phyloP scores from a whole-genome alignment of 2,113 vertebrate species.

The Condylura cristata region DNA sequence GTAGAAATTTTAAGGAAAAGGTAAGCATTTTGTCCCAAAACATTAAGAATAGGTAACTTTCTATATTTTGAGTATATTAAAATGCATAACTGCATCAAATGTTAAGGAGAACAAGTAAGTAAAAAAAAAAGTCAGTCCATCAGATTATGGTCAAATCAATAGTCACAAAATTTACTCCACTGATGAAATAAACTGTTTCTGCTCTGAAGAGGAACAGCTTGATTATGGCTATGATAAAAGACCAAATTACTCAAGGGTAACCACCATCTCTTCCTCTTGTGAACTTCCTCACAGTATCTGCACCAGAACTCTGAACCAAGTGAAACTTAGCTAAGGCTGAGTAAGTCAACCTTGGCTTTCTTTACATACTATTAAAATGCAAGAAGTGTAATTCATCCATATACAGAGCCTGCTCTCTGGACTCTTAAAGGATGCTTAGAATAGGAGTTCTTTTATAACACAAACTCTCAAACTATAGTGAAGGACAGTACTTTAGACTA shows the following conservation, averaged over 20 bases:
- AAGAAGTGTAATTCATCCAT: background rate
- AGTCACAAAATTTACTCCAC: background rate
- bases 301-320: background rate
- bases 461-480: background rate
- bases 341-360: background rate
- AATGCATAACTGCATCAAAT: background rate
- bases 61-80: background rate
- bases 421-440: background rate
- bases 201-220: background rate
- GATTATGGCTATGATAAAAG: background rate
- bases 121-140: background rate
- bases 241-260: background rate
- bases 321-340: background rate
- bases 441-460: background rate
- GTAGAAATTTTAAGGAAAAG: background rate
- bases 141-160: background rate
- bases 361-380: background rate
- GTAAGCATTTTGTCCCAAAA: background rate
- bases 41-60: background rate
- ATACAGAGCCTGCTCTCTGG: background rate
- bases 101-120: background rate
- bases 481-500: background rate
- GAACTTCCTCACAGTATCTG: background rate
- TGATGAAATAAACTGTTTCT: background rate
- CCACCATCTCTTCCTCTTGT: background rate